Base-by-base conservation (phyloP, 2,113 vertebrate species). In the Neopipo cinnamomea region DNA sequence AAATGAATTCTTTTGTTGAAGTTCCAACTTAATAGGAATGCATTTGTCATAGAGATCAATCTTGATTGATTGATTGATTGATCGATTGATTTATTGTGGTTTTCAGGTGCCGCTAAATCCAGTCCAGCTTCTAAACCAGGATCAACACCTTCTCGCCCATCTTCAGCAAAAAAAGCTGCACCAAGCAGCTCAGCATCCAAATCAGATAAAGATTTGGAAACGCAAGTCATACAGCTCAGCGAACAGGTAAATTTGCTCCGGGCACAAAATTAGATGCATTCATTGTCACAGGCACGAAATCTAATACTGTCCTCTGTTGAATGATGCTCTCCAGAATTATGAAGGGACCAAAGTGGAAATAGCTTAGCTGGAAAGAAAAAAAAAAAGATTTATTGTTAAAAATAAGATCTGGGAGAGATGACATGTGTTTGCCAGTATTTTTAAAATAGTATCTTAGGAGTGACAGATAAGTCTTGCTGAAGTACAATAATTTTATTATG, bases 121-220 rank as follows among this genome's bases (percentile, higher is more conserved):
- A 98, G 98, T 97, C 98, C 99, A 41, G 99, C 99, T 85, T 98
- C 99, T 91, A 99, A 99, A 97, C 98, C 99, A 75, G 98, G 98
- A 91, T 98, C 99, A 89, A 99, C 99, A 81, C 99, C 99, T 74
- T 99, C 99, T 95, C 98, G 99, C 95, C 99, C 99, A 74, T 99
- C 99, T 10, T 99, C 99, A 82, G 99, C 99, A 97, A 99, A 99
- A 98, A 99, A 98, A 98, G 98, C 99, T 94, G 98, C 98, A 9
- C 97, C 98, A 39, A 91, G 97, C 74, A 95, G 96, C 90, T 92
- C 99, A 7, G 97, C 98, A 88, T 99, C 99, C 92, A 99, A 98
- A 97, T 99, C 99, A 91, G 99, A 99, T 98, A 99, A 99, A 98
- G 99, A 99, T 96, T 98, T 99, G 98, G 99, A 99, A 98, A 99